A percentile compares a stretch with the other conserved stretches of the same genome.
Conservation (phyloP, 2,113 vertebrate genomes). For the Eretmochelys imbricata region DNA sequence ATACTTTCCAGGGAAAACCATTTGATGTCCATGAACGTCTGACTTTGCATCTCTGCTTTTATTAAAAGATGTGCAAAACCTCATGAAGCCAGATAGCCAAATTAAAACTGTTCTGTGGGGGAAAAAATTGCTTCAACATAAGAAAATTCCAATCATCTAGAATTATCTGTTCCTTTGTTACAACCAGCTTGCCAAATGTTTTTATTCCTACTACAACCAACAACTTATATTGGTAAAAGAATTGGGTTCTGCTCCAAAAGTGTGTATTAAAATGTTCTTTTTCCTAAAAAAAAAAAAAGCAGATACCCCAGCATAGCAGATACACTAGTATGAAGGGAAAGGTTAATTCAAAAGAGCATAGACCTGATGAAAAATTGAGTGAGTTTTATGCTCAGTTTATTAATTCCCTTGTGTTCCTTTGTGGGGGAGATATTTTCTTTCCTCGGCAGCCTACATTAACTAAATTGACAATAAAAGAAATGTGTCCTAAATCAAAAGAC, state of each 20-base stretch:
- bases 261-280: background rate
- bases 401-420: conserved; percentile 70
- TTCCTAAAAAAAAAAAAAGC: conserved; percentile 43
- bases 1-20: background rate
- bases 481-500: conserved; percentile 72
- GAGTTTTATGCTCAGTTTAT: conserved; percentile 67
- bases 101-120: background rate
- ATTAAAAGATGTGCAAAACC: background rate
- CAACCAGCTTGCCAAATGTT: background rate
- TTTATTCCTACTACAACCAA: background rate
- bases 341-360: conserved; percentile 59
- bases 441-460: conserved; percentile 74
- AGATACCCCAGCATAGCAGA: conserved; percentile 26
- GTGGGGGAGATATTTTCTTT: conserved; percentile 69
- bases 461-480: conserved; percentile 72
- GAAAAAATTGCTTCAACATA: background rate
- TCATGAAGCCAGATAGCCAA: background rate
- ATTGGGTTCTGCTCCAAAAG: conserved; percentile 30
- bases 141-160: background rate
- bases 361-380: conserved; percentile 66
- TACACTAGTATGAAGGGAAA: conserved; percentile 55
- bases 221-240: background rate
- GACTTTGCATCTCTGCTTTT: background rate
- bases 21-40: background rate
- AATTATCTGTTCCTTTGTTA: background rate